Evolutionary conservation across 2,797 vertebrate species (phyloP).

Genomic region (Myiotriccus ornatus): DNA sequence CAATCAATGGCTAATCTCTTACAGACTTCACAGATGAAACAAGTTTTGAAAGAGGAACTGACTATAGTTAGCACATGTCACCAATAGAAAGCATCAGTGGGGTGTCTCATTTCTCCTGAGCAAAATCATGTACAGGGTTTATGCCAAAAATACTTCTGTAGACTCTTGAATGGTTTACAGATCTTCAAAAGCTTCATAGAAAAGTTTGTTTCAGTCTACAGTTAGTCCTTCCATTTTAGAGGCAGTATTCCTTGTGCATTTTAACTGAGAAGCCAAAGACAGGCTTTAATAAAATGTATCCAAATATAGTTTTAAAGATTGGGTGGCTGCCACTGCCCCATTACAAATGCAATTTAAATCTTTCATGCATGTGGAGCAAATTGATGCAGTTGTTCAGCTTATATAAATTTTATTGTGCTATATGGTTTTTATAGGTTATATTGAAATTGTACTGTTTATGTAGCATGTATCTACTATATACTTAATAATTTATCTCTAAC

Average conservation of each 20-base stretch:
- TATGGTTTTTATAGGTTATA: background rate
- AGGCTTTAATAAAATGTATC: conserved; percentile 12
- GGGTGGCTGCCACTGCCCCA: background rate
- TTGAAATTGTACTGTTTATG: background rate
- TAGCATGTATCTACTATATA: background rate
- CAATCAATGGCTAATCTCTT: background rate
- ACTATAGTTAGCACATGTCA: background rate
- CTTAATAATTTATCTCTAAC: conserved; percentile 57
- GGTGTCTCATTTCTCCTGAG: background rate
- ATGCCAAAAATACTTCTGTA: background rate
- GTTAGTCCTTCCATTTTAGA: background rate
- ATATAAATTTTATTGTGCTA: background rate
- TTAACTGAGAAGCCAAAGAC: background rate
- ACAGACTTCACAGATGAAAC: background rate
- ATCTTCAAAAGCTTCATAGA: background rate
- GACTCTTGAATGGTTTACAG: background rate
- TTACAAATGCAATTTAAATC: background rate
- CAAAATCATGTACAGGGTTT: background rate
- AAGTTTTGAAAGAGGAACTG: background rate
- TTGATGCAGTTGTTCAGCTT: background rate
- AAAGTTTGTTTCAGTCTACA: background rate
- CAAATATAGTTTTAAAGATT: background rate
- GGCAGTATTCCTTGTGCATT: background rate
- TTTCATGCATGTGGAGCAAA: background rate
- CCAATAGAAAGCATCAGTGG: background rate